Evolutionary conservation across 2,888 invertebrate species (phyloP).

Genomic region (Conops quadrifasciatus): DNA sequence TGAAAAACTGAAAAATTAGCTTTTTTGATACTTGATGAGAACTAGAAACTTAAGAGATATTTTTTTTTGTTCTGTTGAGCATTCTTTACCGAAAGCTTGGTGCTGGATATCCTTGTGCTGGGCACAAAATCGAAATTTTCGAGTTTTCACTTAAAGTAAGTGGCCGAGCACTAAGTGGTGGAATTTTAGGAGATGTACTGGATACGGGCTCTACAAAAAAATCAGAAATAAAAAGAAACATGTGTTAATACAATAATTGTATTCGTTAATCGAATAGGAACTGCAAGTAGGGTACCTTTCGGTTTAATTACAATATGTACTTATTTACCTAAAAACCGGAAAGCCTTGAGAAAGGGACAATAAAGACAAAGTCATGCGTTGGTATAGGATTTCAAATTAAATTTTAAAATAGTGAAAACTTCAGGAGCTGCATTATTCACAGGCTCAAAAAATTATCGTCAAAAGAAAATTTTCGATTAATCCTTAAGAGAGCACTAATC

Average conservation of each 20-base stretch:
- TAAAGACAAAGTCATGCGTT: conserved; percentile 52
- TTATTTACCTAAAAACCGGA: conserved; percentile 67
- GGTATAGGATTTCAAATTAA: conserved; percentile 58
- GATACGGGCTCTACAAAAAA: conserved; percentile 68
- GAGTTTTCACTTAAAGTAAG: conserved; percentile 62
- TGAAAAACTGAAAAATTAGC: no score
- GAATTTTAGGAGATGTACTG: conserved; percentile 68
- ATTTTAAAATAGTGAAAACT: conserved; percentile 68
- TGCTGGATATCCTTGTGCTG: conserved; percentile 77
- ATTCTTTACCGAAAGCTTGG: conserved; percentile 68
- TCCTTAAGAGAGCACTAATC: not conserved
- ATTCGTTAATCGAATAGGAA: not conserved
- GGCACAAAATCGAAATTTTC: conserved; percentile 74
- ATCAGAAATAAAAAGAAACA: not conserved
- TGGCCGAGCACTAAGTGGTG: conserved; percentile 65
- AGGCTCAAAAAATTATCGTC: conserved; percentile 68
- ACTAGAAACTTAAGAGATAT: not conserved
- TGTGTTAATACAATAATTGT: not conserved
- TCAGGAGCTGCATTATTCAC: conserved; percentile 76
- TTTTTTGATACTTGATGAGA: no score
- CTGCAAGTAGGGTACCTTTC: not conserved
- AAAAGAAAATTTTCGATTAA: not conserved
- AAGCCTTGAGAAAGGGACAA: conserved; percentile 69
- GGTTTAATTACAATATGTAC: not conserved
- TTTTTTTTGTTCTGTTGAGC: conserved; percentile 1